Percentiles rank a stretch among this genome's conserved stretches.
Evolutionary conservation across 1,140 invertebrate species (phyloP).

Genomic region (Hetaerina americana): DNA sequence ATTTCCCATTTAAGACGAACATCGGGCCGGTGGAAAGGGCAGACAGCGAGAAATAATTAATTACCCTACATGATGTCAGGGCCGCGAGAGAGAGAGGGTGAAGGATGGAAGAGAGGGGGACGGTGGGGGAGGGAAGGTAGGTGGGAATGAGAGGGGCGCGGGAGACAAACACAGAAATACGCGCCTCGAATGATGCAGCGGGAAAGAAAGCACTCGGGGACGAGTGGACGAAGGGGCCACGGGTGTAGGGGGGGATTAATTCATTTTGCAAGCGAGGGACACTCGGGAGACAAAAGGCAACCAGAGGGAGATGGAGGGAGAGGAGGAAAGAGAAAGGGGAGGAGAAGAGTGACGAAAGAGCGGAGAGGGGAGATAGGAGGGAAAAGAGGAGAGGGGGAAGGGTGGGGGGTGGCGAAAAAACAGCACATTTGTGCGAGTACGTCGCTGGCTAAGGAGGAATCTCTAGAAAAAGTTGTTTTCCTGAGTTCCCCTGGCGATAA

Average conservation of each 20-base stretch:
- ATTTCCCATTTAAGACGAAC: not conserved
- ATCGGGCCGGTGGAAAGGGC: not conserved
- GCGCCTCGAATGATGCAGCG: not conserved
- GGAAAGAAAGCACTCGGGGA: not conserved
- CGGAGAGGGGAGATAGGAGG: not conserved
- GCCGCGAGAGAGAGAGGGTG: not conserved
- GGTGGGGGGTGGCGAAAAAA: not conserved
- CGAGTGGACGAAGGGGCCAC: no score
- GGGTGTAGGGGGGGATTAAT: no score
- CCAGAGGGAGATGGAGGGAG: not conserved
- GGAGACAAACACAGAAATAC: no score
- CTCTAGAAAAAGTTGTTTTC: conserved; percentile 1
- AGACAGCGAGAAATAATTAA: not conserved
- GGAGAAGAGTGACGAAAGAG: no score
- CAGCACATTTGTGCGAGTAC: no score
- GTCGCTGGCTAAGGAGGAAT: no score
- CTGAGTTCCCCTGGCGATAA: not conserved
- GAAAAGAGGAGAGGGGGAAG: not conserved
- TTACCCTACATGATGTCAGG: not conserved
- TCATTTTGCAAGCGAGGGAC: not conserved
- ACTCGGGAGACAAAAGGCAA: not conserved
- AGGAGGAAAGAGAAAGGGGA: not conserved
- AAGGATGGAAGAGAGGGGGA: not conserved
- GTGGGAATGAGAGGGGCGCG: no score
- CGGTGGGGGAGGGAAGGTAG: not conserved